Base-by-base conservation (phyloP, 2,888 invertebrate species). In the Nomada fucata region DNA sequence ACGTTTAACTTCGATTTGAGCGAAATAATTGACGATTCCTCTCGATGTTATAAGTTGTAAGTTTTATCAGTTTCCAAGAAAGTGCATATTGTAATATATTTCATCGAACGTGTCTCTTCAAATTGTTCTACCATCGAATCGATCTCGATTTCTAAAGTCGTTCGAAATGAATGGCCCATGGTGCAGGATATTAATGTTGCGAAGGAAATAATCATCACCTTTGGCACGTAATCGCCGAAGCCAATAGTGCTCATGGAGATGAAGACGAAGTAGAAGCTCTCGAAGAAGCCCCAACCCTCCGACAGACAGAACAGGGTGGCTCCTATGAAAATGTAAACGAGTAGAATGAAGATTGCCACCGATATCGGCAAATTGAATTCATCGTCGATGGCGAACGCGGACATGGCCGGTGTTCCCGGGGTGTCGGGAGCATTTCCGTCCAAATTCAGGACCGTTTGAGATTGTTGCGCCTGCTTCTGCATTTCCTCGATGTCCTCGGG, bases 211-310 rank as follows among this genome's bases (percentile, higher is more conserved):
- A 63, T 76, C n/a, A 57, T 91, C 90, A 95, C 95, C 93, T 97
- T 95, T 0, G 98, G 98, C 0, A 98, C 97, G 83, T 97, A 95
- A 94, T 99, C 98, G 2, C 98, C 98, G 89, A 99, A 97, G n/a
- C 99, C 99, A 77, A 99, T 98, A 0, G 99, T 99, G 0, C 98
- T 98, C 96, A 99, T 97, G 0, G 98, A 98, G 89, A 99, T 97
- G 93, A 99, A 99, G 5, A 99, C 98, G 93, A 99, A 99, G 94
- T 99, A 99, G 93, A 99, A 98, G 0, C 99, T 96, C 79, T 98
- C 97, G 90, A 98, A 97, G 93, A 98, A 97, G n/a, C 95, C 95
- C 99, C 99, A 99, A 0, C 95, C 94, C 93, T 97, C 97, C 95
- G 96, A 96, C 20, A 96, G 92, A 52, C 95, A 96, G 90, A 97